Base-by-base conservation (phyloP, 1,140 invertebrate species). In the Aricia agestis region DNA sequence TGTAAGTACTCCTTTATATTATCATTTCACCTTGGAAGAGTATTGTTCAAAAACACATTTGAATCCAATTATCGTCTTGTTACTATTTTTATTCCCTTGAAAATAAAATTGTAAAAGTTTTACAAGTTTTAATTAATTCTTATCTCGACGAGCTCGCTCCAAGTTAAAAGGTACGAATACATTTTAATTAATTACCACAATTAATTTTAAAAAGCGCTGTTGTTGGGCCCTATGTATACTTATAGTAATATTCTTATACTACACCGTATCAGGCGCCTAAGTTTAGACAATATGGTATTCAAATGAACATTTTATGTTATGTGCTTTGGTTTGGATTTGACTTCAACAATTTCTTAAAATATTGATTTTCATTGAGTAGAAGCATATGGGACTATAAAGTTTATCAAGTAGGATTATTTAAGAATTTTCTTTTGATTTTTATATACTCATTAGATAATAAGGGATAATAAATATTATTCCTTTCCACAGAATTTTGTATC, bases 61-160 rank as follows among this genome's bases (percentile, higher is more conserved):
- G 59, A 63, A 63, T 19, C 18, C 59, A 63, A 63, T 63, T 63
- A 63, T 31, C 18, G 10, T 63, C 19, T 3, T 18, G 18, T 17
- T 19, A 59, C 15, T 63, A 63, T 52, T 13, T 52, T 52, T 52
- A 52, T 52, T 52, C 13, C 45, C 9, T 63, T 63, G 6, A 19
- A 18, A 19, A 11, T 63, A 63, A 63, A 63, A 63, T 63, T 19
- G 59, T 19, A 63, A 63, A 63, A 19, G 6, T 31, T 25, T 63
- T 63, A 63, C 59, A 63, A 63, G 59, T 63, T 25, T 63, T 63
- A 63, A 63, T 63, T 63, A 63, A 19, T 63, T 63, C 18, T 63
- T 63, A 63, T 31, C 59, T 19, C 6, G 18, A 18, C 18, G 59
- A 6, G 18, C 18, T 63, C 59, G 59, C 18, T 10, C 18, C 5